Base-by-base conservation (phyloP, 2,113 vertebrate genomes). In the Alouatta palliata region DNA sequence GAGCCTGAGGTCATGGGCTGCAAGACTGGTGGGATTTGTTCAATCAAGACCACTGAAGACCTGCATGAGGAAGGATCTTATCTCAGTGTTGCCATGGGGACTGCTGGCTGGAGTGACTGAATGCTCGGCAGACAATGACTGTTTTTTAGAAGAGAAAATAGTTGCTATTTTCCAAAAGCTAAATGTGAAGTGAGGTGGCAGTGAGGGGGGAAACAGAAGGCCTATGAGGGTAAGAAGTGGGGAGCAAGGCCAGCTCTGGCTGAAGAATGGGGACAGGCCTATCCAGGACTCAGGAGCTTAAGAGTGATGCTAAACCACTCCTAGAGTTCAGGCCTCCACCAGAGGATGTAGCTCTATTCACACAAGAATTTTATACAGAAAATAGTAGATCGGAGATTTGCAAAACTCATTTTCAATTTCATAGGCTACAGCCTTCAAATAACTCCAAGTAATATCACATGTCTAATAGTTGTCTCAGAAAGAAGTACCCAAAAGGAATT, bases 61-160 rank as follows among this genome's bases (percentile, higher is more conserved):
- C 66, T n/a, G 16, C 9, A 1, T 17, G 45, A 91, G 45, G 21
- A 64, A 17, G 43, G 12, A 16, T 21, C 19, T 35, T 9, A 30
- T 75, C 70, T 37, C 9, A 5, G 64, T 2, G 35, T 20, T 92
- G 61, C 92, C 92, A 30, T 47, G 92, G 87, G 64, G 66, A 82
- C 79, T 43, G 43, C 25, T 70, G 37, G 32, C 56, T 35, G 25
- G 16, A 61, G 81, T 52, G 27, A 73, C 32, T 37, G n/a, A 85
- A 52, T 23, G 21, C 35, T 88, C 71, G 77, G 8, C 52, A 49
- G 49, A 89, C 32, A 68, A 61, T 25, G 19, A 21, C 43, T 91
- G 77, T 96, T 85, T 68, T 80, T 94, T 35, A 82, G 35, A 79
- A 81, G 21, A 92, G 71, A 95, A 85, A 90, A 83, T 35, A 56